Conservation (phyloP, 2,113 vertebrate genomes). For the Cavia porcellus region DNA sequence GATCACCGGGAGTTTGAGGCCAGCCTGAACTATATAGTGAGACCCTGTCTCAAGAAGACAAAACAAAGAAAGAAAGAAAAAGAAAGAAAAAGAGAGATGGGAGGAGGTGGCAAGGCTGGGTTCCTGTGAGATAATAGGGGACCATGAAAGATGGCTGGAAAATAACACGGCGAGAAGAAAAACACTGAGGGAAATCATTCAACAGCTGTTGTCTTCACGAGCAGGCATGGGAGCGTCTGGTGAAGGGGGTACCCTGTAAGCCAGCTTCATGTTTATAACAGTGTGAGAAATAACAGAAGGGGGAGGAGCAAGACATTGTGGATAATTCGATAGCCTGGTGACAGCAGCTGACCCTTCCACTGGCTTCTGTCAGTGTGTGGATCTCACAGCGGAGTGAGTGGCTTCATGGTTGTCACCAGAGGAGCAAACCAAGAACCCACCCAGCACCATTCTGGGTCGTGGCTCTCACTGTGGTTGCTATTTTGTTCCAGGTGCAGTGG, state of each 20-base stretch:
- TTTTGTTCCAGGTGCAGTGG: background rate
- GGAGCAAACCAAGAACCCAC: background rate
- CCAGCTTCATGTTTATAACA: background rate
- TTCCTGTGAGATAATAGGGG: conserved; percentile 10
- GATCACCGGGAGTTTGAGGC: background rate
- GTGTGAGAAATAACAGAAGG: background rate
- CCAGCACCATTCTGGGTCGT: background rate
- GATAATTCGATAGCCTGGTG: background rate
- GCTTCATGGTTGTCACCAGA: background rate
- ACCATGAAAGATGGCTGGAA: background rate
- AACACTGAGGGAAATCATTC: conserved; percentile 46
- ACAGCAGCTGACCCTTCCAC: background rate
- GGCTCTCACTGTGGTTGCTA: background rate
- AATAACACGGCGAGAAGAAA: background rate
- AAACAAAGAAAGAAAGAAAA: background rate
- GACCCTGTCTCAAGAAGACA: background rate
- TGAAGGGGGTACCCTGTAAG: background rate
- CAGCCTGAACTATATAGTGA: background rate
- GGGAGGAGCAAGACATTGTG: background rate
- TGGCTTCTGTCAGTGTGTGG: background rate
- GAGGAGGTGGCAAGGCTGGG: background rate
- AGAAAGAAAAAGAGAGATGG: background rate
- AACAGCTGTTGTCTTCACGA: background rate
- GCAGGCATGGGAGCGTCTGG: background rate
- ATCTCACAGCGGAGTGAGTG: background rate